Conservation (phyloP, 2,888 invertebrate species). For the Netelia melanura region DNA sequence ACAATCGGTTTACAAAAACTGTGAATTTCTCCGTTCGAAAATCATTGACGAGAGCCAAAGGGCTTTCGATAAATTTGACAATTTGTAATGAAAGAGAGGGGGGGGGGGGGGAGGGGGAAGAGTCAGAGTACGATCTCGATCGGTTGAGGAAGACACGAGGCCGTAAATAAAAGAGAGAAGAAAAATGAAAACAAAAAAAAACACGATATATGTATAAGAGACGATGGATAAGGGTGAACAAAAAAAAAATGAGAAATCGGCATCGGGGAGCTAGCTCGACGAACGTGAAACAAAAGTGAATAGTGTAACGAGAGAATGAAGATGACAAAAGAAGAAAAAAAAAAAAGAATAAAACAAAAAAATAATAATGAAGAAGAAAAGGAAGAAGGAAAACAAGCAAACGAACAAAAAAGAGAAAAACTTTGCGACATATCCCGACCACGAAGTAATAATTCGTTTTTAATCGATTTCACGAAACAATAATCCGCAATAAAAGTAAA, state of each 20-base stretch:
- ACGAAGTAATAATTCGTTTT: constrained; percentile 68
- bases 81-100: constrained; percentile 34
- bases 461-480: constrained; percentile 67
- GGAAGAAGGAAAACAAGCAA: constrained; percentile 20
- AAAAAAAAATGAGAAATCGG: constrained; percentile 35
- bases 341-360: constrained; percentile 23
- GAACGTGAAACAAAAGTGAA: constrained; percentile 41
- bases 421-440: constrained; percentile 73
- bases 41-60: not conserved
- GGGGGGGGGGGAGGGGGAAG: not conserved
- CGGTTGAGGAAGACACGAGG: constrained; percentile 16
- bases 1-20: constrained; percentile 8
- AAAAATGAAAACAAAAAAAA: constrained; percentile 28
- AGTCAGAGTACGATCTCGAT: constrained; percentile 8
- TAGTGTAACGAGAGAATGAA: constrained; percentile 12
- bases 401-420: constrained; percentile 30
- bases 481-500: constrained; percentile 53
- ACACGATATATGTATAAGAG: constrained; percentile 48
- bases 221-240: not conserved
- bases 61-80: constrained; percentile 43
- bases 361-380: not conserved
- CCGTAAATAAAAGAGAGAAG: constrained; percentile 10
- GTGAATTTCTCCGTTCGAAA: constrained; percentile 36
- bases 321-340: not conserved
- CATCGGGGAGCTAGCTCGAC: constrained; percentile 49